Conservation (phyloP, 2,797 vertebrate species). For the Strix occidentalis region DNA sequence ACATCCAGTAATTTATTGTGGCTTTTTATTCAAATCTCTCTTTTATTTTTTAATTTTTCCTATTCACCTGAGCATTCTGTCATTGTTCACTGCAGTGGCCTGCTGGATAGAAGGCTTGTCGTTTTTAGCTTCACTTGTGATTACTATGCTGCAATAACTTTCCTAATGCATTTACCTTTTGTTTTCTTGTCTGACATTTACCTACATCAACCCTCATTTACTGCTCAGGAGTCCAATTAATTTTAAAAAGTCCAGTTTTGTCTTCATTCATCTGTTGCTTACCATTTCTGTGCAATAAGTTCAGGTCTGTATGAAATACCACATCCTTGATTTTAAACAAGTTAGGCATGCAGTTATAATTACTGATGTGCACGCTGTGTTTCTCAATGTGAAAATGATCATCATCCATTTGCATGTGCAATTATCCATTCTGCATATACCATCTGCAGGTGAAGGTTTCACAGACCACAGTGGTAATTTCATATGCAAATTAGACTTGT, state of each 20-base stretch:
- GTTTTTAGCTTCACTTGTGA: not conserved
- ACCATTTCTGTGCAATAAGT: not conserved
- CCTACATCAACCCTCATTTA: not conserved
- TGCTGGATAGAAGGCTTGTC: not conserved
- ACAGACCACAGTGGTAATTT: not conserved
- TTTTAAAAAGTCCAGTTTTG: slow-evolving; percentile 28
- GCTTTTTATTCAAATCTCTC: not conserved
- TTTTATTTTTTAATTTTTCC: not conserved
- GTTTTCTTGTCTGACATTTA: slow-evolving; percentile 34
- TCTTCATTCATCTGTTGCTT: slow-evolving; percentile 18
- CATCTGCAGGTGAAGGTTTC: not conserved
- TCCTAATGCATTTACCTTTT: slow-evolving; percentile 6
- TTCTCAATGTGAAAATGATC: slow-evolving; percentile 7
- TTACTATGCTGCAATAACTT: not conserved
- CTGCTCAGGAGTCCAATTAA: not conserved
- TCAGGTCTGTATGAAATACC: slow-evolving; percentile 6
- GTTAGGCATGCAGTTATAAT: not conserved
- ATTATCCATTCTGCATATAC: not conserved
- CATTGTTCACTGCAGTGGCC: not conserved
- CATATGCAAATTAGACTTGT: not conserved
- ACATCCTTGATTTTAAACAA: not conserved
- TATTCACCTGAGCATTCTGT: not conserved
- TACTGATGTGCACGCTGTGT: not conserved
- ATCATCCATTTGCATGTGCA: not conserved
- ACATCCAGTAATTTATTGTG: not conserved